Conservation (phyloP, 2,797 vertebrate genomes). For the Hapalemur alaotrensis region DNA sequence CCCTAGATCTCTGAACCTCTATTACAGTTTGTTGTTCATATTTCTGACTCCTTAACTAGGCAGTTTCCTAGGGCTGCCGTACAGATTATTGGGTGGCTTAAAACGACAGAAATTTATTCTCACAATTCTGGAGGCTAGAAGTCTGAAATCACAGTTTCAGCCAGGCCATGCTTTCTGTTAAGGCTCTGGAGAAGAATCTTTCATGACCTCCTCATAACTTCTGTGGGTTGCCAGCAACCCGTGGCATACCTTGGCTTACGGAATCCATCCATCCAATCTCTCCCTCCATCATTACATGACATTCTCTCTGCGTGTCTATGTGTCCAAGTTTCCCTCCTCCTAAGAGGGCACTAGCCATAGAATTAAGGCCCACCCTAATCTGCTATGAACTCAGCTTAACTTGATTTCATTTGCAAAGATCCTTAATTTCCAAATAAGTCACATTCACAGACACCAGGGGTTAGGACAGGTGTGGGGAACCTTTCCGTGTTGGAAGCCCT, state of each 20-base stretch:
- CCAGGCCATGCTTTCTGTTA: background rate
- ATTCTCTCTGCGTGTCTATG: background rate
- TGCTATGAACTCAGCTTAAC: background rate
- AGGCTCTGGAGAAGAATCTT: background rate
- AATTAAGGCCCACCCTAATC: background rate
- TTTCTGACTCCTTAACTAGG: background rate
- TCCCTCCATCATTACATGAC: background rate
- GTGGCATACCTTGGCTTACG: background rate
- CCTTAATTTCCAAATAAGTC: conserved; percentile 7
- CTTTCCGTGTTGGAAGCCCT: too few species aligned
- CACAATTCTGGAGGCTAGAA: background rate
- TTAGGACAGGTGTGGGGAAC: background rate
- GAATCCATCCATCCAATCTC: background rate
- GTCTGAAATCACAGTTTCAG: background rate
- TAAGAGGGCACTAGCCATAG: background rate
- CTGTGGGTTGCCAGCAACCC: background rate
- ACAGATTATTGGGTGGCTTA: background rate
- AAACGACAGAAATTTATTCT: conserved; percentile 7
- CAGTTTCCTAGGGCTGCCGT: background rate
- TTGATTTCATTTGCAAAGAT: conserved; percentile 14
- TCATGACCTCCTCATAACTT: background rate
- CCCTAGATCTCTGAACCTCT: background rate
- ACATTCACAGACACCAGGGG: background rate
- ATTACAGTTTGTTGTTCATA: background rate
- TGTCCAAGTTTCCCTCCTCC: background rate